Evolutionary conservation across 2,113 vertebrate genomes (phyloP), one percentile per base, ranked within the genome.

Genomic region (Tachysurus vachellii): DNA sequence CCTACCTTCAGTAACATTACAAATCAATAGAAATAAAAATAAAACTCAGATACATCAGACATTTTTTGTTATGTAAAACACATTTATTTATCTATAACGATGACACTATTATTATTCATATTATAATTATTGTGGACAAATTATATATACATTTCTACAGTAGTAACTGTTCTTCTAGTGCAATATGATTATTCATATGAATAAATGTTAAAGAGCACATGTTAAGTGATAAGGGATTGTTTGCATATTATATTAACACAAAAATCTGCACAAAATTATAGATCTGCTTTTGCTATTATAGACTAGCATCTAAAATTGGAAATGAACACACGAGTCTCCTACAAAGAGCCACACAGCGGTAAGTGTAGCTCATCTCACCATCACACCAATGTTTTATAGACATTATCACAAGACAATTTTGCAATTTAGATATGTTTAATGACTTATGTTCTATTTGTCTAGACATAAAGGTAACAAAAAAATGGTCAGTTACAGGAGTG

Each of bases 61-160:
- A 56, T 8, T 9, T 47, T 75, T 87, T 26, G 50, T 82, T 84
- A 83, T 87, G 80, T 88, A 89, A 89, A 88, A 89, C 50, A 23
- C 50, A 76, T 91, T 89, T 88, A 90, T 90, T 90, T 73, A 4
- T 53, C 83, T 61, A 77, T 44, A 62, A 79, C 82, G 47, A 80
- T 86, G 70, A 42, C 53, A 82, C 82, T 80, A 86, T 89, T 75
- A 84, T 89, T 75, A 84, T 85, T 70, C 1, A 9, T 80, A 86
- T 89, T 75, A 84, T 83, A 61, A 50, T 5, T 70, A 79, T 73
- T 80, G 23, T 85, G n/a, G 62, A 79, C 80, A 82, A 83, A 86
- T 82, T 31, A 53, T 90, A 92, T 90, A 93, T 94, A 95, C 93
- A 95, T 90, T 92, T 90, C 93, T 94, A 95, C 92, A 94, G 87